Conservation (phyloP, 2,797 vertebrate species). For the Coranthus polyacanthus region DNA sequence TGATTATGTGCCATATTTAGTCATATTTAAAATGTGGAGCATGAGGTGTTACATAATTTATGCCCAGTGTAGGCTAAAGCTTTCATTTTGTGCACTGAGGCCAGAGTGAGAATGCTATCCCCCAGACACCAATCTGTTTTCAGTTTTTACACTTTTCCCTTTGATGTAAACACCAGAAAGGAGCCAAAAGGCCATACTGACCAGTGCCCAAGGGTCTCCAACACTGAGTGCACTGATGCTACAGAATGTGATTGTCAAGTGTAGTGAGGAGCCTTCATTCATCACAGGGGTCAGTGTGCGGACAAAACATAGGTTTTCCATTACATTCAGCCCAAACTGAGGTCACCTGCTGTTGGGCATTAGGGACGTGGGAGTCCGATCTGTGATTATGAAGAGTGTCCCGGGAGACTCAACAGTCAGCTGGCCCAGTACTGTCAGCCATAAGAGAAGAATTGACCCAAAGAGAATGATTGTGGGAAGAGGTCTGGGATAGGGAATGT, state of each 20-base stretch:
- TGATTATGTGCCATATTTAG: constrained; percentile 18
- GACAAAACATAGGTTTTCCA: constrained; percentile 75
- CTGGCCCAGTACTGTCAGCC: constrained; percentile 71
- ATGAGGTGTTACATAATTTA: constrained; percentile 27
- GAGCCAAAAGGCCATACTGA: constrained; percentile 16
- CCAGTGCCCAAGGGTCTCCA: constrained; percentile 25
- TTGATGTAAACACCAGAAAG: constrained; percentile 42
- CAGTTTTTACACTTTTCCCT: constrained; percentile 40
- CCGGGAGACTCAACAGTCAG: constrained; percentile 53
- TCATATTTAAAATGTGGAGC: constrained; percentile 10
- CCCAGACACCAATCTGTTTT: constrained; percentile 9
- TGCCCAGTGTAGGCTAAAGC: constrained; percentile 4
- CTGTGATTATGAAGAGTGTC: constrained; percentile 56
- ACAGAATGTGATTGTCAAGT: constrained; percentile 44
- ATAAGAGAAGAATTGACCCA: constrained; percentile 52
- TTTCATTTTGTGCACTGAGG: constrained; percentile 25
- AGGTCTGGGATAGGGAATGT: constrained; percentile 35
- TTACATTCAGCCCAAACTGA: constrained; percentile 47
- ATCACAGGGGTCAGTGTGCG: constrained; percentile 41
- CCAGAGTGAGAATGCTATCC: constrained; percentile 1
- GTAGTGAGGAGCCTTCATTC: constrained; percentile 34
- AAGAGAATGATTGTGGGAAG: constrained; percentile 43
- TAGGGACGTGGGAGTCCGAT: constrained; percentile 56
- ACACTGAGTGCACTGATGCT: too few species aligned
- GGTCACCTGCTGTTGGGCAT: constrained; percentile 56